Percentiles rank a stretch among this genome's conserved stretches.
phyloP scores from a whole-genome alignment of 2,113 vertebrate species.

The Mormyrus iriodes region DNA sequence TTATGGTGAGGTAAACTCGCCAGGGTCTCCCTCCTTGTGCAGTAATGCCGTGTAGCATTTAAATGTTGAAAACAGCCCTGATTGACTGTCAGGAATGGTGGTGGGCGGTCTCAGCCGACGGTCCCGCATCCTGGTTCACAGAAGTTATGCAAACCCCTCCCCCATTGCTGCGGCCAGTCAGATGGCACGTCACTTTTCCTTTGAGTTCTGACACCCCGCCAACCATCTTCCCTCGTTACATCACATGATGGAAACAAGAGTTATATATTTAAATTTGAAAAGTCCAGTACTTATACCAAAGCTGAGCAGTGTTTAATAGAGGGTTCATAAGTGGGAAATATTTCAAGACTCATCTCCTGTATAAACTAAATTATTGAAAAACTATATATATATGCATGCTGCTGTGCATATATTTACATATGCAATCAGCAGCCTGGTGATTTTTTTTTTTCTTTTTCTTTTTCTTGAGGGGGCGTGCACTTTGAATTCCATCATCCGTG shows the following conservation, averaged over 20 bases:
- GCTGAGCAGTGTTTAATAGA: neutral
- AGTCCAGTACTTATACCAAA: neutral
- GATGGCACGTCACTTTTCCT: neutral
- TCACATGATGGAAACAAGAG: neutral
- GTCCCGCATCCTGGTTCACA: neutral
- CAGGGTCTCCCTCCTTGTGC: neutral
- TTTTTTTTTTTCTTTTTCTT: neutral
- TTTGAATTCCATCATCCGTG: neutral
- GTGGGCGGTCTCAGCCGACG: neutral
- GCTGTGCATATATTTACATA: neutral
- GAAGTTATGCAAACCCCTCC: neutral
- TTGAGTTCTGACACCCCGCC: neutral
- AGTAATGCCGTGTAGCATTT: neutral
- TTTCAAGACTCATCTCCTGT: neutral
- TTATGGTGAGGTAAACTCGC: neutral
- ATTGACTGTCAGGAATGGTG: neutral
- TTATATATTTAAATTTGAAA: constrained; percentile 1
- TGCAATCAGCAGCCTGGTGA: neutral
- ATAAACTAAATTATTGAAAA: neutral
- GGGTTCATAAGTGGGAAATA: neutral
- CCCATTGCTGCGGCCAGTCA: neutral
- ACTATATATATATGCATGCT: neutral
- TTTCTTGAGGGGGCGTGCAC: neutral
- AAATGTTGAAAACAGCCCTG: neutral
- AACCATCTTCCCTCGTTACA: neutral